phyloP scores from a whole-genome alignment of 1,140 invertebrate species.

The Drosophila mauritiana region DNA sequence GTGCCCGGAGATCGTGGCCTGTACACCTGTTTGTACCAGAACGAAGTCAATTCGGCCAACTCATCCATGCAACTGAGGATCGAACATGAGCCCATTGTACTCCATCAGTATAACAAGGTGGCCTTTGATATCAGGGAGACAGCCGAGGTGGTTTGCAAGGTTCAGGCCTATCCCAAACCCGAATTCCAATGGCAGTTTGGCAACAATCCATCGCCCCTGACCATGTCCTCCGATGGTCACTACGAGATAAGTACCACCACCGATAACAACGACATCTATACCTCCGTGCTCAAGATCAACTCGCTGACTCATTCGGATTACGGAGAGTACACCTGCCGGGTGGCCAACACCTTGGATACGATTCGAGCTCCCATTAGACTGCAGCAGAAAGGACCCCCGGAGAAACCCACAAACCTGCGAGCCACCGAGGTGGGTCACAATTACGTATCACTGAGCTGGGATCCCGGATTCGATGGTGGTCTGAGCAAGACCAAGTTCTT shows the following conservation, averaged over 20 bases:
- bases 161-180: slow-evolving; percentile 95
- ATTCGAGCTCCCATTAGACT: slow-evolving; percentile 91
- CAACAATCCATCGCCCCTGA: slow-evolving; percentile 89
- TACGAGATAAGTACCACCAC: slow-evolving; percentile 93
- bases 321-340: slow-evolving; percentile 95
- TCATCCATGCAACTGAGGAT: slow-evolving; percentile 95
- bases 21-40: slow-evolving; percentile 95
- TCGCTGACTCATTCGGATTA: slow-evolving; percentile 92
- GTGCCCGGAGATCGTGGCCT: slow-evolving; percentile 93
- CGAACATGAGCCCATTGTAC: slow-evolving; percentile 94
- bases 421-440: slow-evolving; percentile 90
- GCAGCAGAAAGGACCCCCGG: slow-evolving; percentile 93
- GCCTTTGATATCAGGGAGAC: slow-evolving; percentile 93
- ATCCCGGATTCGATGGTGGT: slow-evolving; percentile 95
- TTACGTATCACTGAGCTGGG: slow-evolving; percentile 92
- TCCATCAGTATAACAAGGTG: slow-evolving; percentile 94
- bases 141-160: slow-evolving; percentile 93
- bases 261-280: slow-evolving; percentile 94
- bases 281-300: slow-evolving; percentile 91
- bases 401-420: slow-evolving; percentile 90
- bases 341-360: slow-evolving; percentile 90
- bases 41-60: slow-evolving; percentile 94
- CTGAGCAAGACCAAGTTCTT: slow-evolving; percentile 93
- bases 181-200: slow-evolving; percentile 96
- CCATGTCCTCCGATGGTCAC: slow-evolving; percentile 92